Evolutionary conservation across 2,888 invertebrate genomes (phyloP), one percentile per base, ranked within the genome.

Genomic region (Euplagia quadripunctaria): DNA sequence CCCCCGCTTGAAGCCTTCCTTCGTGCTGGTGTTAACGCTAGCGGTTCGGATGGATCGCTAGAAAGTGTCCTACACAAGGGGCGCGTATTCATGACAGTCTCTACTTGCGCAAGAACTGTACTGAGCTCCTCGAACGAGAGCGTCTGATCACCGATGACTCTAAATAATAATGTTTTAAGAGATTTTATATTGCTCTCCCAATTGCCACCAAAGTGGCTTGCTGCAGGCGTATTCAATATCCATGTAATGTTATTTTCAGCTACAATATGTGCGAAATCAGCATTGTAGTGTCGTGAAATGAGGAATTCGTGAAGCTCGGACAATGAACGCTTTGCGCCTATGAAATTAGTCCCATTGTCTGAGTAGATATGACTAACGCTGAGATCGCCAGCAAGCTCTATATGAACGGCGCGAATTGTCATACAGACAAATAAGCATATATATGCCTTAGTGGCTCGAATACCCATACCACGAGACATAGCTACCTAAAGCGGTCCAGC

Each of bases 381-480:
- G 11, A 52, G 16, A 52, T 52, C 52, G 16, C 52, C 16, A 16
- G 52, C 6, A 58, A 46, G 82, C 31, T 76, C 76, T 31, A 71
- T 68, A n/a, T 71, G 73, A 8, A 71, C 49, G 16, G 69, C 71
- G 14, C 71, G 68, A 49, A 70, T 72, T 12, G 68, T 64, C n/a
- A n/a, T n/a, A n/a, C n/a, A n/a, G n/a, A n/a, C n/a, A n/a, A n/a
- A n/a, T n/a, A n/a, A n/a, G n/a, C 46, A 72, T 7, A 63, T 74
- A 67, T 31, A 63, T 4, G 67, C 67, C 52, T 52, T 67, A 9
- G n/a, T 20, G 51, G 31, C 14, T 1, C 70, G n/a, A 4, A 46
- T n/a, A 8, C 79, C 79, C 11, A 76, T 73, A 12, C 73, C 12
- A 11, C 77, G 70, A 14, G 42, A 16, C 0, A 70, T 12, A 7